phyloP scores from a whole-genome alignment of 2,797 vertebrate species.

The Syngnathus rostellatus region DNA sequence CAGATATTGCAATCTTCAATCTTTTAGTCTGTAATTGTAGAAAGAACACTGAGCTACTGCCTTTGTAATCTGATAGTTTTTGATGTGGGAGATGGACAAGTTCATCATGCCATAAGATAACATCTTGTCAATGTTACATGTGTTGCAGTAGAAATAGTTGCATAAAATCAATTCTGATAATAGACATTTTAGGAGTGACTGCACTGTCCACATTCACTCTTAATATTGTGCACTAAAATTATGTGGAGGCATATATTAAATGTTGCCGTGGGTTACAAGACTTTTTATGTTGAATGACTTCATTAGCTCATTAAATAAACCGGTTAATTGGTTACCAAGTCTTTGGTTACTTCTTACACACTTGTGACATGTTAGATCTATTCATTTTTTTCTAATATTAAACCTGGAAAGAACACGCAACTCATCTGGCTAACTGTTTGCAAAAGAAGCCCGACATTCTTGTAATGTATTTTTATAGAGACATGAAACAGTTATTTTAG shows the following conservation, averaged over 20 bases:
- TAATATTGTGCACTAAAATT: conserved; percentile 60
- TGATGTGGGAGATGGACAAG: conserved; percentile 53
- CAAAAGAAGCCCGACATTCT: no score
- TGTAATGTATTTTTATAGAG: no score
- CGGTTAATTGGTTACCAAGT: conserved; percentile 47
- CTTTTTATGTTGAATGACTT: conserved; percentile 54
- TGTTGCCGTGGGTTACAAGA: conserved; percentile 57
- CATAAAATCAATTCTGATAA: conserved; percentile 46
- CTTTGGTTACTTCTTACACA: conserved; percentile 6
- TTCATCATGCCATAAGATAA: conserved; percentile 57
- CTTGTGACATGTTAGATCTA: background rate
- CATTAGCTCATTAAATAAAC: conserved; percentile 61
- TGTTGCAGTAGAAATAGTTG: conserved; percentile 51
- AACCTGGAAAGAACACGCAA: no score
- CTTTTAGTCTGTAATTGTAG: conserved; percentile 66
- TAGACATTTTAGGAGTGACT: conserved; percentile 45
- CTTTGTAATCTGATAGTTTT: conserved; percentile 57
- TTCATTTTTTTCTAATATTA: background rate
- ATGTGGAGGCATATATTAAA: conserved; percentile 50
- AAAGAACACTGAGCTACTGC: conserved; percentile 68
- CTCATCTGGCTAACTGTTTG: no score
- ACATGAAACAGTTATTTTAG: no score
- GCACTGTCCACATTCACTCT: conserved; percentile 53
- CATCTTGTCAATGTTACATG: conserved; percentile 56
- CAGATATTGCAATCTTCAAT: conserved; percentile 59